A percentile compares a stretch with the other conserved stretches of the same genome.
Conservation (phyloP, 2,888 invertebrate genomes). For the Dioctria rufipes region DNA sequence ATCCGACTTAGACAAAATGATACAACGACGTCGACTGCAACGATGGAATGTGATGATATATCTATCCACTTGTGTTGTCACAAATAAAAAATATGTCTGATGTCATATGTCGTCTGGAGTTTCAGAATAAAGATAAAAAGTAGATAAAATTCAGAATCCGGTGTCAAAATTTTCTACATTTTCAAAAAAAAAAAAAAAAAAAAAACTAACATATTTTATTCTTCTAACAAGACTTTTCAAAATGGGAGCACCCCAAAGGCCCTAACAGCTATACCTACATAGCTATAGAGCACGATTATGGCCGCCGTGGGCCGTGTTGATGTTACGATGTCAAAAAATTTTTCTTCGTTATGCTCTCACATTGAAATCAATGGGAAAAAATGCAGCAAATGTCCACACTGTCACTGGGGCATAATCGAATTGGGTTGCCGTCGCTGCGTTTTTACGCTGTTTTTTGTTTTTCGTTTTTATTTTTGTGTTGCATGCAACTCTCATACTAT, state of each 20-base stretch:
- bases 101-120: too few relatives aligned
- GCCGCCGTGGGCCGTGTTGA: neutral
- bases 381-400: slow-evolving; percentile 12
- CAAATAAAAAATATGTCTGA: too few relatives aligned
- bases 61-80: too few relatives aligned
- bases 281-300: too few relatives aligned
- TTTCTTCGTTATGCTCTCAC: slow-evolving; percentile 13
- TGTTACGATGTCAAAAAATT: slow-evolving; percentile 22
- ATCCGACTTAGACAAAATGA: too few relatives aligned
- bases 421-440: slow-evolving; percentile 27
- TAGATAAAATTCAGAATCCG: too few relatives aligned
- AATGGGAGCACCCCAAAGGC: neutral
- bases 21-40: too few relatives aligned
- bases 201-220: slow-evolving; percentile 33
- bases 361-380: slow-evolving; percentile 26
- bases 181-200: too few relatives aligned
- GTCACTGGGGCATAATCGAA: slow-evolving; percentile 38
- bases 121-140: too few relatives aligned
- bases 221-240: slow-evolving; percentile 24
- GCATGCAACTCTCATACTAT: slow-evolving; percentile 6
- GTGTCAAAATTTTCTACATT: too few relatives aligned
- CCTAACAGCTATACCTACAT: too few relatives aligned
- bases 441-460: neutral
- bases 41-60: too few relatives aligned
- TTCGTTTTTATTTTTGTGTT: neutral